These are phyloP conservation scores for Nothoprocta pentlandii DNA, from an alignment of 2,113 vertebrate species.

Conservation along the genomic window DNA sequence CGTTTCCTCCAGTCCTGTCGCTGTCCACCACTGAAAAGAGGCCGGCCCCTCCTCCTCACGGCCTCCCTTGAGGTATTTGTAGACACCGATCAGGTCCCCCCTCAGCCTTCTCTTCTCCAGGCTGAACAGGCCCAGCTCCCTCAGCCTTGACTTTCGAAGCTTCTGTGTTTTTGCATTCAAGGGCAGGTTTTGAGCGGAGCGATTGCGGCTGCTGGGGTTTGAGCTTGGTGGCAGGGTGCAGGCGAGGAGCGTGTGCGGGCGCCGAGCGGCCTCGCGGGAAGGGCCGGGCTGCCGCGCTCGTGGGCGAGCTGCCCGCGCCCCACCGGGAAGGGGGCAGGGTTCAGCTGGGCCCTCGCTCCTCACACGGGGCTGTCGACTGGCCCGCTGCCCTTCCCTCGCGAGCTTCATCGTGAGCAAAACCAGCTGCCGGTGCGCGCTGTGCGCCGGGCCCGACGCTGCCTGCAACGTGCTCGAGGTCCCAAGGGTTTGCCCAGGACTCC, in stretches of 20 bases:
- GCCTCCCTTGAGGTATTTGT: no score
- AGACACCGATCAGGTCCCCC: no score
- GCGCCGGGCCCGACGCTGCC: background rate
- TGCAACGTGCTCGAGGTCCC: background rate
- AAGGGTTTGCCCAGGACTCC: background rate
- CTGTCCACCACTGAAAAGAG: no score
- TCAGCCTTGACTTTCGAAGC: no score
- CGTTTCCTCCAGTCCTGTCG: no score
- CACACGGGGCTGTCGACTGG: background rate
- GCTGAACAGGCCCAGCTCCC: no score
- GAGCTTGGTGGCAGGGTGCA: background rate
- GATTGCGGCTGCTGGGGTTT: background rate
- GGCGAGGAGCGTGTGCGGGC: background rate
- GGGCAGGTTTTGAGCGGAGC: no score
- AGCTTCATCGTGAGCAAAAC: conserved; percentile 10
- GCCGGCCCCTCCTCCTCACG: no score
- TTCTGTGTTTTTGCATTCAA: no score
- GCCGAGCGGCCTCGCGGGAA: background rate
- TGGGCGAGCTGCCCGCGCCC: conserved; percentile 10
- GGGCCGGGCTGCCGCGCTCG: background rate
- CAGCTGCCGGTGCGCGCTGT: background rate
- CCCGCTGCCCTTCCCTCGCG: background rate
- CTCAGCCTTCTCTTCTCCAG: no score
- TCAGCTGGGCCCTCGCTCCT: conserved; percentile 21
- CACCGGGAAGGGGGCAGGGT: conserved; percentile 25